A percentile compares a stretch with the other conserved stretches of the same genome.
Evolutionary conservation across 2,797 vertebrate species (phyloP).

Genomic region (Dendrocincla tyrannina): DNA sequence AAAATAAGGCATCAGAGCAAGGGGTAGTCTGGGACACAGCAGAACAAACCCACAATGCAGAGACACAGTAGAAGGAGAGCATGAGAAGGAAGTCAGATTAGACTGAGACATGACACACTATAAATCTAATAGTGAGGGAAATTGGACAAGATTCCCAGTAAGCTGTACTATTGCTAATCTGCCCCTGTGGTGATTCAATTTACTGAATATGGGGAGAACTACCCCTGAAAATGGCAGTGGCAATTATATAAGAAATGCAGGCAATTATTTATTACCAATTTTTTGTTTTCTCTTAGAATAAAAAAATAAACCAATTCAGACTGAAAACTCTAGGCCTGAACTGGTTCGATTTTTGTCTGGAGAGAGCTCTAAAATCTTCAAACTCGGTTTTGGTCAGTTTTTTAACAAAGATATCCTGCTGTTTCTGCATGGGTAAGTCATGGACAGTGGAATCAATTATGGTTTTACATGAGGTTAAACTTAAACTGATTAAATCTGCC

Average conservation of each 20-base stretch:
- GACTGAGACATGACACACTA: neutral
- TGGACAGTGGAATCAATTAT: neutral
- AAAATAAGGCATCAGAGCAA: neutral
- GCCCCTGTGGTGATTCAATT: neutral
- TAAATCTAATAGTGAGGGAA: neutral
- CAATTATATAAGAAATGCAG: neutral
- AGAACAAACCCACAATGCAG: neutral
- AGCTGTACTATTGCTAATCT: neutral
- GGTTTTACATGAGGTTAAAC: neutral
- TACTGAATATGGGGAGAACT: neutral
- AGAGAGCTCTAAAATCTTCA: neutral
- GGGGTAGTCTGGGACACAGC: neutral
- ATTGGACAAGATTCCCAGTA: neutral
- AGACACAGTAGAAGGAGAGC: neutral
- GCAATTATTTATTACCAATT: neutral
- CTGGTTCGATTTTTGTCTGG: neutral
- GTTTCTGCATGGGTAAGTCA: neutral
- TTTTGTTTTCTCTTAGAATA: neutral
- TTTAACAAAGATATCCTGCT: neutral
- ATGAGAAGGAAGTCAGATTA: neutral
- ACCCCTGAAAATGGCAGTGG: neutral
- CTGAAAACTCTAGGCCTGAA: neutral
- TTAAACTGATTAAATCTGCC: neutral
- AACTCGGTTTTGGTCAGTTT: neutral
- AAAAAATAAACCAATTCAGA: neutral